Conservation (phyloP, 2,888 invertebrate species). For the Tetranychus truncatus region DNA sequence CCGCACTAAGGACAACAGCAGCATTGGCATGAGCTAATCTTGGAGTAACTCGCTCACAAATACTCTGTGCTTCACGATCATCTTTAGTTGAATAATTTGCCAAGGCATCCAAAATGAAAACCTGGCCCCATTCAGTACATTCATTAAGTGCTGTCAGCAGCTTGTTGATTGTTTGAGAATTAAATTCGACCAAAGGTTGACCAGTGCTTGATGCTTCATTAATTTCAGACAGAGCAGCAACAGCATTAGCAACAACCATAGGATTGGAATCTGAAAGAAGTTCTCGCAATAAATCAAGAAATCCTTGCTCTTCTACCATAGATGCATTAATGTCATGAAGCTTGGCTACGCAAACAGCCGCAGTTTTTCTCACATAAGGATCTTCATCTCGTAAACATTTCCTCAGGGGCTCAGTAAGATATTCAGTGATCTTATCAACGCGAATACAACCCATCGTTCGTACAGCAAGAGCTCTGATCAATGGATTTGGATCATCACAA, state of each 20-base stretch:
- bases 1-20: constrained; percentile 92
- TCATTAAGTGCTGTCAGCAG: constrained; percentile 92
- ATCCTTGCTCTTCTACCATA: constrained; percentile 67
- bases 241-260: constrained; percentile 99
- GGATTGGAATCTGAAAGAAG: constrained; percentile 95
- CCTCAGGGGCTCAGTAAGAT: constrained; percentile 87
- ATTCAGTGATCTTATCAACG: constrained; percentile 98
- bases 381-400: constrained; percentile 67
- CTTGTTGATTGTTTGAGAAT: constrained; percentile 92
- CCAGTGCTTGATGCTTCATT: constrained; percentile 90
- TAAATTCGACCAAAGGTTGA: constrained; percentile 86
- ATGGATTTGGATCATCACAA: constrained; percentile 97
- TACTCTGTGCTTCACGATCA: constrained; percentile 92
- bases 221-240: constrained; percentile 93
- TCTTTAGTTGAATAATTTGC: constrained; percentile 93
- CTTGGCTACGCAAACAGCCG: constrained; percentile 97
- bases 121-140: constrained; percentile 97
- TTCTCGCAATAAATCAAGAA: constrained; percentile 88
- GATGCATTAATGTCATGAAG: constrained; percentile 78
- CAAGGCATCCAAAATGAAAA: constrained; percentile 89
- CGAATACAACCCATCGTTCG: constrained; percentile 99
- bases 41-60: constrained; percentile 91
- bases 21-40: constrained; percentile 95
- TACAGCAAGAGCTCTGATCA: constrained; percentile 92
- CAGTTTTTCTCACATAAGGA: constrained; percentile 93